Evolutionary conservation across 2,888 invertebrate species (phyloP).

Genomic region (Agrotis puta): DNA sequence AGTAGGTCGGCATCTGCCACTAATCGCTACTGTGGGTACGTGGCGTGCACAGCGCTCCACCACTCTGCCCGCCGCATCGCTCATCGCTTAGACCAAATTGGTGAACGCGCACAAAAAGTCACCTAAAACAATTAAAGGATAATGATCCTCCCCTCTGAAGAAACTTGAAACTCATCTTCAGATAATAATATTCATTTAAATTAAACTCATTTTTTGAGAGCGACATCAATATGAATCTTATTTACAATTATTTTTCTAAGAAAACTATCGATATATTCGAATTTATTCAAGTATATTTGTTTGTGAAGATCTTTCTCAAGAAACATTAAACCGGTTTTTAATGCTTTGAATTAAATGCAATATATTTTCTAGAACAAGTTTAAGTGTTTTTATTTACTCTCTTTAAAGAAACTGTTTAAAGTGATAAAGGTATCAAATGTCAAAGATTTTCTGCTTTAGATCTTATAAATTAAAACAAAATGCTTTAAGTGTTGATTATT

Average conservation of each 20-base stretch:
- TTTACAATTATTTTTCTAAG: slow-evolving; percentile 1
- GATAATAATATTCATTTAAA: neutral
- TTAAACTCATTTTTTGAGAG: neutral
- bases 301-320: slow-evolving; percentile 2
- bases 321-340: neutral
- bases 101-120: too few relatives aligned
- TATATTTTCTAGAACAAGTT: neutral
- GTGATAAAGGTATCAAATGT: slow-evolving; percentile 19
- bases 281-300: slow-evolving; percentile 18
- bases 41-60: too few relatives aligned
- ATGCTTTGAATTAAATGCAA: neutral
- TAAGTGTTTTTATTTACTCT: neutral
- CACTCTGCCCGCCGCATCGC: too few relatives aligned
- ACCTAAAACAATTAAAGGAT: neutral
- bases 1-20: too few relatives aligned
- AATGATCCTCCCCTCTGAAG: neutral
- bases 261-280: neutral
- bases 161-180: neutral
- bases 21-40: too few relatives aligned
- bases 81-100: too few relatives aligned
- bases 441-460: slow-evolving; percentile 14
- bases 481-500: neutral
- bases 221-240: neutral
- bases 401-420: neutral
- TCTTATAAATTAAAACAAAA: neutral